Evolutionary conservation across 1,140 invertebrate species (phyloP).

Genomic region (Subanguina moxae): DNA sequence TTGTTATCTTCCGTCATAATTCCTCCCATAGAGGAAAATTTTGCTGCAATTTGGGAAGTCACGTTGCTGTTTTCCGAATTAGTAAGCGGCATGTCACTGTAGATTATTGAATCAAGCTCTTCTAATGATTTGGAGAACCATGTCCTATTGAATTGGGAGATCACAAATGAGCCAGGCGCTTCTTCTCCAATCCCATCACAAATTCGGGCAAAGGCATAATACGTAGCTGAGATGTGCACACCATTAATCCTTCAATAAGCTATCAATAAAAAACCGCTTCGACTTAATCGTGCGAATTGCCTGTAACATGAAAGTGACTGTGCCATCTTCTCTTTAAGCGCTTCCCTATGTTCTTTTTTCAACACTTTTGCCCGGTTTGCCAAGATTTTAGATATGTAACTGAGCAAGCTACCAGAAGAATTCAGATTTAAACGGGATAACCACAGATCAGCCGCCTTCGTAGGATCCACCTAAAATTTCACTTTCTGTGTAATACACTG

Average conservation of each 20-base stretch:
- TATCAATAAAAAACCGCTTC: neutral
- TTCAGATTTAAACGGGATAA: slow-evolving; percentile 1
- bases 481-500: neutral
- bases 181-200: slow-evolving; percentile 12
- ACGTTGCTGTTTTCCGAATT: neutral
- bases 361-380: slow-evolving; percentile 18
- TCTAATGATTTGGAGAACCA: slow-evolving; percentile 16
- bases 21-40: neutral
- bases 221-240: neutral
- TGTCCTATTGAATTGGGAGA: slow-evolving; percentile 13
- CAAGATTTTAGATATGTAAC: slow-evolving; percentile 33
- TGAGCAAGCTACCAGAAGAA: slow-evolving; percentile 21
- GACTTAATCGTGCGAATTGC: neutral
- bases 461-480: neutral
- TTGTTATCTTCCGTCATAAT: neutral
- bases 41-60: neutral
- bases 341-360: neutral
- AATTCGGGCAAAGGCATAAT: slow-evolving; percentile 4
- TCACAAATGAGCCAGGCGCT: neutral
- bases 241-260: neutral
- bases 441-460: slow-evolving; percentile 23
- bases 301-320: slow-evolving; percentile 1
- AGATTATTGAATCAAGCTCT: slow-evolving; percentile 11
- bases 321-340: slow-evolving; percentile 18
- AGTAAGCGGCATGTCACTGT: slow-evolving; percentile 4